Evolutionary conservation across 2,113 vertebrate genomes (phyloP).

Genomic region (Rafetus swinhoei): DNA sequence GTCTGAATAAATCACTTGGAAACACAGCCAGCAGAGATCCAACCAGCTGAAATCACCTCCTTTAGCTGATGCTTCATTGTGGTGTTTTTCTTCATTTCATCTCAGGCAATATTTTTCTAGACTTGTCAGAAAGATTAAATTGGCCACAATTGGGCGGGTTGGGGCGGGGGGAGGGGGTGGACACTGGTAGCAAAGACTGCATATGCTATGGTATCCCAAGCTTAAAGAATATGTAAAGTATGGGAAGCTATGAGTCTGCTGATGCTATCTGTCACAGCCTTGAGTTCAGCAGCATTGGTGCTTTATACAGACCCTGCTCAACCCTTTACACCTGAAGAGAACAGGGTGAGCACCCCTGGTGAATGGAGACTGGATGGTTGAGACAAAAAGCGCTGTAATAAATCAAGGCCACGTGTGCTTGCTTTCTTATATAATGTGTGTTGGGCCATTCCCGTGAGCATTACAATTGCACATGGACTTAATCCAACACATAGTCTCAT

Average conservation of each 20-base stretch:
- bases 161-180: not conserved
- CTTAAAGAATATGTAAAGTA: not conserved
- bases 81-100: fast-evolving
- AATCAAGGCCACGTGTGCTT: not conserved
- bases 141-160: not conserved
- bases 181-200: not conserved
- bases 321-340: not conserved
- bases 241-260: not conserved
- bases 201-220: not conserved
- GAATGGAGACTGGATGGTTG: not conserved
- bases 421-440: not conserved
- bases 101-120: not conserved
- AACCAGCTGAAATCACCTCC: not conserved
- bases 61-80: fast-evolving
- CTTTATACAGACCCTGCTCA: fast-evolving
- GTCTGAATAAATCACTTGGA: not conserved
- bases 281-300: fast-evolving
- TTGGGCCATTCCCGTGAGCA: not conserved
- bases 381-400: not conserved
- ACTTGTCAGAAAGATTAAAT: not conserved
- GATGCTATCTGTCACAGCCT: not conserved
- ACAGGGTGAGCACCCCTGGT: fast-evolving
- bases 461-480: not conserved
- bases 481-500: not conserved
- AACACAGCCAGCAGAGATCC: fast-evolving